Percentiles rank a stretch among this genome's conserved stretches.
Conservation (phyloP, 2,797 vertebrate species). For the Tangara arthus region DNA sequence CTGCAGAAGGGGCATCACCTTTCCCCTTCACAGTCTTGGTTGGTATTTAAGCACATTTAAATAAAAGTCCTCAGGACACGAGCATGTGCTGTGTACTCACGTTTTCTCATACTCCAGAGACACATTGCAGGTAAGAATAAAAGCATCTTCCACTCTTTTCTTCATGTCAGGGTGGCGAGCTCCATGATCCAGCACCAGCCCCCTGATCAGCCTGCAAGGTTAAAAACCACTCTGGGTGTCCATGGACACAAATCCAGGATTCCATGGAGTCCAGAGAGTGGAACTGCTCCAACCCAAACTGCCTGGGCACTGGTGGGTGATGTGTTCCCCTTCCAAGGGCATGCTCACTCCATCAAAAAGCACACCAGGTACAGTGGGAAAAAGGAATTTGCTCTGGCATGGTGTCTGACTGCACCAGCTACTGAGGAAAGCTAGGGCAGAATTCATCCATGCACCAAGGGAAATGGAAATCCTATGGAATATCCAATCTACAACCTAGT, state of each 20-base stretch:
- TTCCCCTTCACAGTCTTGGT: accelerated
- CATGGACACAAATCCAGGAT: accelerated
- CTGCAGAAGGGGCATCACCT: not conserved
- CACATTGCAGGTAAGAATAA: conserved; percentile 91
- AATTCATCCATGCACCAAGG: conserved; percentile 80
- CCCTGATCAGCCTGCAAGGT: conserved; percentile 85
- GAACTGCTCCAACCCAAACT: not conserved
- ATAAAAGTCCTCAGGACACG: accelerated
- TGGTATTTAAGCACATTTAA: not conserved
- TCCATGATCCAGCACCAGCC: conserved; percentile 94
- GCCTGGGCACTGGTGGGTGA: accelerated
- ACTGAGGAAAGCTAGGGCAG: conserved; percentile 76
- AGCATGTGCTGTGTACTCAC: conserved; percentile 49
- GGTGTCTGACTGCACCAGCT: conserved; percentile 84
- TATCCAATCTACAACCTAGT: not conserved
- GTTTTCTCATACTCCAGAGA: conserved; percentile 98
- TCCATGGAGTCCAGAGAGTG: accelerated
- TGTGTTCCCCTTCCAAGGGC: conserved; percentile 6
- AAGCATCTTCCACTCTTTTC: conserved; percentile 93
- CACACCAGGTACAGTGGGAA: not conserved
- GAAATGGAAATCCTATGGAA: not conserved
- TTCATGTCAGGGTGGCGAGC: conserved; percentile 98
- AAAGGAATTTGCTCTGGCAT: conserved; percentile 74
- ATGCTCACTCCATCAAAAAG: not conserved
- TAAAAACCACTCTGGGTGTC: not conserved